Base-by-base conservation (phyloP, 2,113 vertebrate species). In the Sylvia atricapilla region DNA sequence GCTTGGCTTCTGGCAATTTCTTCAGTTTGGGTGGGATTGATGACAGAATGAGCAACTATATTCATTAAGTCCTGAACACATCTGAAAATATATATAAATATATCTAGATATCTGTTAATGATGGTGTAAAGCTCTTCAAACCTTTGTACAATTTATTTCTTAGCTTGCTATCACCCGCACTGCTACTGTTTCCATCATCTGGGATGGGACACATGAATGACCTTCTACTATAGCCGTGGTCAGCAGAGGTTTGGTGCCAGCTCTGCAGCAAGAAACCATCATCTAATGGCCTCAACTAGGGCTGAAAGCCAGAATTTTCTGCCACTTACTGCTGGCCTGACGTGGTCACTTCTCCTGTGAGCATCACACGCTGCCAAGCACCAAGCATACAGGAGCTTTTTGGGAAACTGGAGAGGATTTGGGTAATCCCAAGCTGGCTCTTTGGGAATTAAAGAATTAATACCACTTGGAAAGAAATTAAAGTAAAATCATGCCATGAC, bases 251-350 rank as follows among this genome's bases (percentile, higher is more conserved):
- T 75, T 2, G 0, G 15, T 93, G 90, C 92, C 90, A 94, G 18
- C 23, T 94, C 66, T 79, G 66, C 64, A 66, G 80, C 28, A 94
- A 79, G 66, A 94, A 87, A 92, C 94, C 64, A 87, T 90, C 46
- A 77, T 72, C 85, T 87, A 84, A 92, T 76, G 66, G 76, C 37
- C 62, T 92, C 27, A 72, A 0, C 7, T 8, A 56, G 24, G 67
- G 14, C 60, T 69, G n/a, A 80, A 88, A 95, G 72, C 44, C 90
- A 94, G 76, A 72, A 66, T 75, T 75, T 72, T 11, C 50, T 90
- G 76, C 52, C 56, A 24, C 78, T 93, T 90, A 56, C 35, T 56
- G 31, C 33, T 88, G 55, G 41, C 30, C 46, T 39, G 35, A 39
- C 10, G 3, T 15, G 25, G 15, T 67, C 73, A 60, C 31, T 79